A percentile compares a stretch with the other conserved stretches of the same genome.
phyloP scores from a whole-genome alignment of 2,113 vertebrate genomes.

The Epinephelus fuscoguttatus region DNA sequence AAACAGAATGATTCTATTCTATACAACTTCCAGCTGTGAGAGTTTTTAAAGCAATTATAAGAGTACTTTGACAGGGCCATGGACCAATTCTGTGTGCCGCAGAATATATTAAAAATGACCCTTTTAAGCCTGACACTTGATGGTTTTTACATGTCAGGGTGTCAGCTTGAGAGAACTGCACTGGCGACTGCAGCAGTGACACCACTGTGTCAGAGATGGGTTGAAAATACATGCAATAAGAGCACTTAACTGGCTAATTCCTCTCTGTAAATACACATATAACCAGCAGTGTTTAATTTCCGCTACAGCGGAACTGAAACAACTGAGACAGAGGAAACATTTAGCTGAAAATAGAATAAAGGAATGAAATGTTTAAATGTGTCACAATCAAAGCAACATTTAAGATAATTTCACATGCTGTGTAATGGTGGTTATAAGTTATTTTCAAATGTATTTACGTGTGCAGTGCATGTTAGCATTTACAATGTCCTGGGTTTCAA shows the following conservation, averaged over 20 bases:
- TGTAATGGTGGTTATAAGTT: background rate
- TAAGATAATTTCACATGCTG: background rate
- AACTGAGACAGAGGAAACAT: background rate
- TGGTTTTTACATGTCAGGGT: constrained; percentile 57
- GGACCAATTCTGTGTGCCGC: constrained; percentile 39
- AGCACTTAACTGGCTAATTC: constrained; percentile 48
- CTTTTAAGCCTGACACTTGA: constrained; percentile 67
- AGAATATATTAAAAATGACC: constrained; percentile 72
- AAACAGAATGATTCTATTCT: constrained; percentile 32
- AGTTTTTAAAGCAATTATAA: constrained; percentile 54
- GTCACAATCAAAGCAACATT: background rate
- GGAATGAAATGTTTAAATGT: background rate
- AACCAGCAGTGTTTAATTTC: constrained; percentile 5
- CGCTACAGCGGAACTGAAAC: background rate
- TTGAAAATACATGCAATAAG: constrained; percentile 40
- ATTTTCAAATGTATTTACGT: background rate
- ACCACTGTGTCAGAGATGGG: constrained; percentile 29
- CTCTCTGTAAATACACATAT: constrained; percentile 32
- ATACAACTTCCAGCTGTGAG: constrained; percentile 37
- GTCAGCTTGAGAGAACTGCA: constrained; percentile 41
- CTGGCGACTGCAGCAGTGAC: constrained; percentile 32
- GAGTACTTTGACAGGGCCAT: constrained; percentile 44
- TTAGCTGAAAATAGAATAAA: background rate
- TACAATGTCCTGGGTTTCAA: background rate
- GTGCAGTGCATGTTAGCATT: background rate